A percentile compares a stretch with the other conserved stretches of the same genome.
phyloP scores from a whole-genome alignment of 2,888 invertebrate species.

The Catonia carolina region DNA sequence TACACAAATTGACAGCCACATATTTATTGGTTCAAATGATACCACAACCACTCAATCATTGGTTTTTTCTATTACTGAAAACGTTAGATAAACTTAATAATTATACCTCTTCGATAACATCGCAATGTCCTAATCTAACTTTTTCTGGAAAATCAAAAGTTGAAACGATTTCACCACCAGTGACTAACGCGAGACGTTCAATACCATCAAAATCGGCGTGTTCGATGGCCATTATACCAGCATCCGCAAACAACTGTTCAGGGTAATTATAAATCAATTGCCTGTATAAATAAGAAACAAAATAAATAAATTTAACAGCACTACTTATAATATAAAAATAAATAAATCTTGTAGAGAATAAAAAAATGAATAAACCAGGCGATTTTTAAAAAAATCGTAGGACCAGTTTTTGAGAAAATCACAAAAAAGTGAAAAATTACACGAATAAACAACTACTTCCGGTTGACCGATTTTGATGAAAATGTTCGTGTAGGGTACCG shows the following conservation, averaged over 20 bases:
- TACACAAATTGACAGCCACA: constrained; percentile 3
- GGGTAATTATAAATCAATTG: constrained; percentile 99
- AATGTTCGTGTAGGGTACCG: too few relatives aligned
- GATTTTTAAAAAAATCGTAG: too few relatives aligned
- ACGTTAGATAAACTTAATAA: constrained; percentile 29
- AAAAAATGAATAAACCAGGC: too few relatives aligned
- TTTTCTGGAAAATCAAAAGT: constrained; percentile 92
- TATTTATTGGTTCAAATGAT: neutral
- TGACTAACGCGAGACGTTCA: constrained; percentile 92
- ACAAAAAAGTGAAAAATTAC: too few relatives aligned
- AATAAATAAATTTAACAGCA: too few relatives aligned
- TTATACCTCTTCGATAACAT: constrained; percentile 90
- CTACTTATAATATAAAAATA: too few relatives aligned
- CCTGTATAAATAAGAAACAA: too few relatives aligned
- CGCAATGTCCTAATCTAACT: constrained; percentile 90
- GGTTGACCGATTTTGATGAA: too few relatives aligned
- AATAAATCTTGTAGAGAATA: too few relatives aligned
- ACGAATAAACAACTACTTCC: too few relatives aligned
- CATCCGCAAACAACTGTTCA: constrained; percentile 97
- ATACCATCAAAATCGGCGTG: constrained; percentile 99
- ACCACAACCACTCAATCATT: neutral
- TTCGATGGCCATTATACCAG: constrained; percentile 98
- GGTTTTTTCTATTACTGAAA: neutral
- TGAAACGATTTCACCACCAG: constrained; percentile 96
- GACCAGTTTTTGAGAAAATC: too few relatives aligned